Conservation (phyloP, 2,113 vertebrate genomes). For the Fregata magnificens region DNA sequence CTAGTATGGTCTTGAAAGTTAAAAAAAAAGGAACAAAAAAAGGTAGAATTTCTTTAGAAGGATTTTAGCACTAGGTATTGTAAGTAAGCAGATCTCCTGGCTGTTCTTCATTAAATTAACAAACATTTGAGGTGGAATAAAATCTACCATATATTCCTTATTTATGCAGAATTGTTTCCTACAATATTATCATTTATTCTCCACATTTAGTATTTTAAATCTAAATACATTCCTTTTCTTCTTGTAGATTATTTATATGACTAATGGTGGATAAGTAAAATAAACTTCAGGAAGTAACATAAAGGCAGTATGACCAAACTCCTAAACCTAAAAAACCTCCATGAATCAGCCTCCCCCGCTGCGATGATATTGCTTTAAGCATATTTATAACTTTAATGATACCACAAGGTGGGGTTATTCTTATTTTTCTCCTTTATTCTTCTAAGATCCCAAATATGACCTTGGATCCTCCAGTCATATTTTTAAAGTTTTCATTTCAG, state of each 20-base stretch:
- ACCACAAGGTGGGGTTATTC: background rate
- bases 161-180: background rate
- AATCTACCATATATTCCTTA: background rate
- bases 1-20: background rate
- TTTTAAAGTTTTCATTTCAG: slow-evolving; percentile 2
- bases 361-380: background rate
- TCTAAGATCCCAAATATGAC: background rate
- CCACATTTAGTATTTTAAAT: background rate
- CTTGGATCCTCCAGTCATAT: background rate
- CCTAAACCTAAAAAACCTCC: background rate
- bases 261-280: background rate
- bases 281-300: background rate
- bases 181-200: background rate
- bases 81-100: background rate
- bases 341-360: background rate
- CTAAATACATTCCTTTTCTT: background rate
- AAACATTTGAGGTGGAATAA: background rate
- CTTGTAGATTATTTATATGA: background rate
- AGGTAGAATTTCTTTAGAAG: background rate
- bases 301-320: background rate
- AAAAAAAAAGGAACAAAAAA: background rate
- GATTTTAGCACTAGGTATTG: background rate
- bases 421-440: background rate
- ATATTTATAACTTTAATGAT: background rate
- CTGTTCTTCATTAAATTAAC: background rate